phyloP scores from a whole-genome alignment of 2,113 vertebrate species.

The Felis catus region DNA sequence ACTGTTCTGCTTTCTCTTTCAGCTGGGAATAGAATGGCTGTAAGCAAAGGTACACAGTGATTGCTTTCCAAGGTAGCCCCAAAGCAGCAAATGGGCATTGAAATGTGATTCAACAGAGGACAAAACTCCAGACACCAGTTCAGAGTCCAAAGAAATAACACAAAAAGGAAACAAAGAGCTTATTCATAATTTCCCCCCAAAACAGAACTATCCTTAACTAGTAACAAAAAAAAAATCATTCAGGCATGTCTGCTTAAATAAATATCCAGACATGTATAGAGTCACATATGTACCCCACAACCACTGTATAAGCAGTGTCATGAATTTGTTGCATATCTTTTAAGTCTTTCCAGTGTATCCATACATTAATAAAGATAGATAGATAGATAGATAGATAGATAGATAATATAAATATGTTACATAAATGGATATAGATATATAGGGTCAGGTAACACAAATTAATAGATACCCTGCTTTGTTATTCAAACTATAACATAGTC shows the following conservation, averaged over 20 bases:
- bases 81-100: background rate
- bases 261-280: background rate
- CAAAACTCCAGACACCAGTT: background rate
- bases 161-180: background rate
- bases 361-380: background rate
- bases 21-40: background rate
- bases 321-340: background rate
- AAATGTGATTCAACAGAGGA: background rate
- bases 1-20: background rate
- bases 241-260: background rate
- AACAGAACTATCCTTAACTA: background rate
- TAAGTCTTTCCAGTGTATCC: background rate
- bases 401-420: background rate
- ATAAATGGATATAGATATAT: too few relatives aligned
- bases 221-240: background rate
- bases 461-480: background rate
- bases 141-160: background rate
- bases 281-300: background rate
- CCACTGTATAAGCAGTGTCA: background rate
- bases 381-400: background rate
- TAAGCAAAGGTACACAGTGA: conserved; percentile 46
- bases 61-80: conserved; percentile 34
- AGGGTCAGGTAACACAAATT: background rate
- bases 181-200: background rate
- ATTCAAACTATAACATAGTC: background rate